Percentiles rank a stretch among this genome's conserved stretches.
Conservation (phyloP, 2,797 vertebrate species). For the Brachymystax lenok region DNA sequence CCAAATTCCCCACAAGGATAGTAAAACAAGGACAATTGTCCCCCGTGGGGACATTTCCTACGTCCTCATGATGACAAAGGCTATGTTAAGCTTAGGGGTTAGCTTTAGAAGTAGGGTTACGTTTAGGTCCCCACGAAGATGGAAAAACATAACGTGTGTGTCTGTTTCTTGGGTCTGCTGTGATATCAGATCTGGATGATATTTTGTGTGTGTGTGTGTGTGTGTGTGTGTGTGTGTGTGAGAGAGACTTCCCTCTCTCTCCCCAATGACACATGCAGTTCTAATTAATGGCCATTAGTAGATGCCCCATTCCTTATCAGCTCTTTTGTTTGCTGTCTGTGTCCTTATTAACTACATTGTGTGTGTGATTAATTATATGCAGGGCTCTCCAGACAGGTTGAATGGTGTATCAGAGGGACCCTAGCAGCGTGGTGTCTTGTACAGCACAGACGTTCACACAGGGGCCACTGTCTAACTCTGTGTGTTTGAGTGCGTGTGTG, state of each 20-base stretch:
- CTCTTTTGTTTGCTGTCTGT: slow-evolving; percentile 32
- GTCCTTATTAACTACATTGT: slow-evolving; percentile 18
- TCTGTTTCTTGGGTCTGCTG: no score
- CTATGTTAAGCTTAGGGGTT: no score
- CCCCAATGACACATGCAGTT: slow-evolving; percentile 20
- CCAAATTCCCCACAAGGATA: no score
- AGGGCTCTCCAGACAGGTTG: not conserved
- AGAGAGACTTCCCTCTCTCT: not conserved
- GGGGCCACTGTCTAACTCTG: not conserved
- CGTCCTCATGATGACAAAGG: no score
- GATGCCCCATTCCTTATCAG: slow-evolving; percentile 36
- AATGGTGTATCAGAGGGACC: not conserved
- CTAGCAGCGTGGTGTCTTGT: slow-evolving; percentile 6
- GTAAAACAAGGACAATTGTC: no score
- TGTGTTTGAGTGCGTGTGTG: not conserved
- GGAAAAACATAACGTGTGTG: no score
- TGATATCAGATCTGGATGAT: no score
- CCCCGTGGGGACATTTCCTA: no score
- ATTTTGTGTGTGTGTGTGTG: no score
- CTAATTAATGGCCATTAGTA: slow-evolving; percentile 48
- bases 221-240: not conserved
- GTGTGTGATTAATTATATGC: slow-evolving; percentile 10
- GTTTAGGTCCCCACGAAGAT: no score
- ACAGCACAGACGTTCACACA: not conserved
- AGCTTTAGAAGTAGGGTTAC: no score